Conservation (phyloP, 2,888 invertebrate genomes). For the Drosophila dives region DNA sequence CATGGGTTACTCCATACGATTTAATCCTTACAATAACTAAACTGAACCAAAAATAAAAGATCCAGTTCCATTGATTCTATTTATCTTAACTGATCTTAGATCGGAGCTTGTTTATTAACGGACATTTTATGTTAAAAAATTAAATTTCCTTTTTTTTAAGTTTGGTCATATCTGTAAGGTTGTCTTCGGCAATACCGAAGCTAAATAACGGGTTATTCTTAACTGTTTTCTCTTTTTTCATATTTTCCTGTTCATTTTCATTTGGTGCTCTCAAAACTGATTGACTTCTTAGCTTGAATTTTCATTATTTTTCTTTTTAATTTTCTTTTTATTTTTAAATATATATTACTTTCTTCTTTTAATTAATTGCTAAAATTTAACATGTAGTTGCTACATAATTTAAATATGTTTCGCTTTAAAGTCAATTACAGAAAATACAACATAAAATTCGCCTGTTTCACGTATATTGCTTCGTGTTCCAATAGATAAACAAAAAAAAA, state of each 20-base stretch:
- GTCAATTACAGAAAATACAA: conserved; percentile 25
- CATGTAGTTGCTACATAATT: conserved; percentile 80
- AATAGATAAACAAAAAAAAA: background rate
- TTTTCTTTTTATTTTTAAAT: conserved; percentile 16
- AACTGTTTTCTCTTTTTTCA: conserved; percentile 1
- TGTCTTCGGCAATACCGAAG: conserved; percentile 14
- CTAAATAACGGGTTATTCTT: conserved; percentile 1
- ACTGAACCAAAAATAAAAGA: background rate
- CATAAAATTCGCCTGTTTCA: conserved; percentile 41
- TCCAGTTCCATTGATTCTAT: too few relatives aligned
- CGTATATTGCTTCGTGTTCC: conserved; percentile 54
- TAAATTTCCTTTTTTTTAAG: background rate
- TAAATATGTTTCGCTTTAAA: conserved; percentile 61
- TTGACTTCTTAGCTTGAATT: conserved; percentile 26
- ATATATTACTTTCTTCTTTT: conserved; percentile 19
- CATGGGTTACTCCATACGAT: background rate
- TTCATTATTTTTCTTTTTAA: conserved; percentile 1
- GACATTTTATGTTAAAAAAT: background rate
- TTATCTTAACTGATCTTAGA: background rate
- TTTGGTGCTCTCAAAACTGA: conserved; percentile 49
- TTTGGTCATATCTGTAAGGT: conserved; percentile 14
- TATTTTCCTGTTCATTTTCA: conserved; percentile 15
- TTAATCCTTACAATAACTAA: background rate
- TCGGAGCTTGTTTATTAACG: background rate
- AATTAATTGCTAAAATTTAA: conserved; percentile 73